Conservation (phyloP, 2,113 vertebrate species). For the Sylvietta virens region DNA sequence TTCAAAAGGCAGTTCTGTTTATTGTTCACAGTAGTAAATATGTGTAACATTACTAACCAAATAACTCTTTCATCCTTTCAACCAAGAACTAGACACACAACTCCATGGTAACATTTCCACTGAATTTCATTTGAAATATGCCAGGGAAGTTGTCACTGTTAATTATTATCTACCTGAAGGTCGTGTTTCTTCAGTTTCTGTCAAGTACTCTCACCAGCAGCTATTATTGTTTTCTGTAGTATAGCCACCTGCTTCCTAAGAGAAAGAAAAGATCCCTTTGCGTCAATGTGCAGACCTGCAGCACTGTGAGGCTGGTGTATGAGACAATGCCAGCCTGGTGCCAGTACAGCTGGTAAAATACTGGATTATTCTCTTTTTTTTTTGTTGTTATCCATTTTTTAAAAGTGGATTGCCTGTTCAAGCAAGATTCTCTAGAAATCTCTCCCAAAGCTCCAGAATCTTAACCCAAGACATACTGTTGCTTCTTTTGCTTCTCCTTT, state of each 20-base stretch:
- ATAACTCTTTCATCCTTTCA: neutral
- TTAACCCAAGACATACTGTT: neutral
- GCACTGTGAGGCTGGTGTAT: neutral
- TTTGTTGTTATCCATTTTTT: no score
- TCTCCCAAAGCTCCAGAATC: neutral
- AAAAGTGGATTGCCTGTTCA: neutral
- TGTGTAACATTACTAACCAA: neutral
- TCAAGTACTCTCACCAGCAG: neutral
- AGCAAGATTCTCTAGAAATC: neutral
- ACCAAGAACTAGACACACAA: neutral
- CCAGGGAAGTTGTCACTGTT: neutral
- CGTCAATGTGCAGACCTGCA: neutral
- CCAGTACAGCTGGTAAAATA: neutral
- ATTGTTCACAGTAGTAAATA: neutral
- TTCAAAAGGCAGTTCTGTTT: neutral
- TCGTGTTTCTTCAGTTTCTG: neutral
- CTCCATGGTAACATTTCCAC: neutral
- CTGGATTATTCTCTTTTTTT: neutral
- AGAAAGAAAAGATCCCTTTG: neutral
- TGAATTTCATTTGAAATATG: neutral
- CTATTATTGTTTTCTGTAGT: neutral
- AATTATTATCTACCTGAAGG: neutral
- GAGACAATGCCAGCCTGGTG: neutral
- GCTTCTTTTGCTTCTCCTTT: neutral
- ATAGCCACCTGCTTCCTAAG: neutral